These are phyloP conservation scores for Agrotis exclamationis DNA, from an alignment of 2,888 invertebrate species.

Conservation along the genomic window DNA sequence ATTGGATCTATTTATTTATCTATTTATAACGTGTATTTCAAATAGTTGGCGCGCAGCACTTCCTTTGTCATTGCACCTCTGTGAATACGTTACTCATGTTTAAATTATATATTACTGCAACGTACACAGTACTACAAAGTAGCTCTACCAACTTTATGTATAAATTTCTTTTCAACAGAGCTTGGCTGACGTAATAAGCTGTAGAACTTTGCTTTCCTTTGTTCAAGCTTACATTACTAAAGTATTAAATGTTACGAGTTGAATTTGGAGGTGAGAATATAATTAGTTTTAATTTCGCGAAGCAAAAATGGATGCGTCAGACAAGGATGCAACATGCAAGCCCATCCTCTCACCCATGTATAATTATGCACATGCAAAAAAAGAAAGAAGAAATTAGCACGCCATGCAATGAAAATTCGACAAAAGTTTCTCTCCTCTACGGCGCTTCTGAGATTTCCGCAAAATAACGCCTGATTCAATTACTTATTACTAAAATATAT, in stretches of 20 bases:
- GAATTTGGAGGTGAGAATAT: background rate
- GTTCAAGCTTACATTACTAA: constrained; percentile 38
- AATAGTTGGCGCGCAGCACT: constrained; percentile 56
- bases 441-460: too few species aligned
- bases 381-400: too few species aligned
- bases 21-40: constrained; percentile 47
- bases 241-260: constrained; percentile 19
- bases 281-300: too few species aligned
- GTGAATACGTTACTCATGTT: constrained; percentile 26
- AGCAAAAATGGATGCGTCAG: too few species aligned
- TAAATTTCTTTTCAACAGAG: constrained; percentile 10
- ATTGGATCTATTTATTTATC: constrained; percentile 31
- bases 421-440: too few species aligned
- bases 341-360: too few species aligned
- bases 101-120: constrained; percentile 10
- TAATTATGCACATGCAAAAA: too few species aligned
- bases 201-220: constrained; percentile 32
- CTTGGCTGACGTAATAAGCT: constrained; percentile 48
- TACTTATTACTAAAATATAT: constrained; percentile 27
- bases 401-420: too few species aligned
- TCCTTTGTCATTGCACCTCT: constrained; percentile 53
- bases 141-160: constrained; percentile 1
- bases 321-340: too few species aligned
- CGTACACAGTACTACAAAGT: background rate
- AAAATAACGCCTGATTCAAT: too few species aligned